Evolutionary conservation across 2,797 vertebrate genomes (phyloP), one percentile per base, ranked within the genome.

Genomic region (Coranthus polyacanthus): DNA sequence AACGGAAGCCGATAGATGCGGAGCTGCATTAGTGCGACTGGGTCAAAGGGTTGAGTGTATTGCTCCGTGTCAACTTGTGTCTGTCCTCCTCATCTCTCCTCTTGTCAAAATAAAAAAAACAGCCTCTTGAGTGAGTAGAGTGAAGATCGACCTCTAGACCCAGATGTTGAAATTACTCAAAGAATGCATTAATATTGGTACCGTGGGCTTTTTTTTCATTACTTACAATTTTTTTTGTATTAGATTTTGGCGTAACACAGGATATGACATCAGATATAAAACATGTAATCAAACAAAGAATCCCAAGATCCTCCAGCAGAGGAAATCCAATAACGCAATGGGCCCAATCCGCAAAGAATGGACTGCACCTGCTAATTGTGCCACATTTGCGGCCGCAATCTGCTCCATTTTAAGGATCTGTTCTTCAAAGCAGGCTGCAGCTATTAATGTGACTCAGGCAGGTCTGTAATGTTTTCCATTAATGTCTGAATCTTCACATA

Each of bases 1-100:
- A 88, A 76, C 69, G 46, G 68, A 84, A 66, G 49, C 53, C 78
- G 73, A 85, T 76, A 64, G 68, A 59, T 46, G 46, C 63, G 41
- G 54, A 8, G 55, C 22, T 42, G 60, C 32, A 26, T 72, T 55
- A 60, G 52, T 65, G 61, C 7, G 3, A 64, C 38, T 12, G 52
- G 69, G 79, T 81, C 72, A 72, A 75, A 79, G 74, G 79, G 82
- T 83, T 21, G 57, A 88, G 85, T 85, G 81, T 62, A 32, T 72
- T 34, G 49, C 63, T 70, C 15, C 13, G 36, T 68, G 84, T 82
- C 70, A 68, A 51, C 52, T 63, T 68, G 57, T 63, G 51, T 64
- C 66, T 63, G 58, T 66, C 43, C 24, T 69, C 58, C 22, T 59
- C 56, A 20, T 68, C 52, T 59, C 45, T 63, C 12, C 53, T 69